These are phyloP conservation scores for Drosophila rubida DNA, from an alignment of 2,888 invertebrate species.

Conservation along the genomic window DNA sequence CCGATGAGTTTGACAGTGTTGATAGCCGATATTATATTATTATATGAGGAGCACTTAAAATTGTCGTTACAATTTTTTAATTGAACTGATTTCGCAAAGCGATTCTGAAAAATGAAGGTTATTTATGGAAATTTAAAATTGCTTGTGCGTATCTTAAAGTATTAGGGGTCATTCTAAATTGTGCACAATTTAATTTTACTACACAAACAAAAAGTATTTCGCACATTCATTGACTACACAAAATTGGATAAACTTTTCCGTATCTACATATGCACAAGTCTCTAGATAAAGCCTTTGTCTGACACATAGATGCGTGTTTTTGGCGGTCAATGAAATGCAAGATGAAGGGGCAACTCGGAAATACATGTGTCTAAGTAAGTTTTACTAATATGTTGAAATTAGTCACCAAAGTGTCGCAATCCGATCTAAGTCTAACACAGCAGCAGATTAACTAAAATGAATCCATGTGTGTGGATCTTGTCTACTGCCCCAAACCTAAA, in stretches of 20 bases:
- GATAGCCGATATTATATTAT: too few relatives aligned
- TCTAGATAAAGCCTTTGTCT: constrained; percentile 2
- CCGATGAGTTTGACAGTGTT: too few relatives aligned
- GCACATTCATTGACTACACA: constrained; percentile 5
- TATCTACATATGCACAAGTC: not conserved
- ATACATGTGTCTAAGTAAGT: constrained; percentile 27
- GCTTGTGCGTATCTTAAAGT: not conserved
- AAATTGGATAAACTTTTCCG: constrained; percentile 22
- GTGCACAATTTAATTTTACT: not conserved
- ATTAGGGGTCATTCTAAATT: constrained; percentile 8
- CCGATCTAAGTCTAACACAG: constrained; percentile 40
- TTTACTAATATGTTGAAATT: constrained; percentile 39
- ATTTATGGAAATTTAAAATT: not conserved
- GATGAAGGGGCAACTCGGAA: constrained; percentile 11
- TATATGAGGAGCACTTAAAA: too few relatives aligned
- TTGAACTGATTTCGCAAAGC: constrained; percentile 1
- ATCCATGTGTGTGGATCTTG: constrained; percentile 40
- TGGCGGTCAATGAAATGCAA: constrained; percentile 39
- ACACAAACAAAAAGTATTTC: constrained; percentile 10
- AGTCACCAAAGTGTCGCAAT: constrained; percentile 49
- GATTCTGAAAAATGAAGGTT: not conserved
- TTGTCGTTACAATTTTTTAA: too few relatives aligned
- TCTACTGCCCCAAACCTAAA: constrained; percentile 63
- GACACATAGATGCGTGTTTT: not conserved
- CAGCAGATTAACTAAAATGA: constrained; percentile 61